These are phyloP conservation scores for Micronisus gabar DNA, from an alignment of 2,113 vertebrate species.

Conservation along the genomic window DNA sequence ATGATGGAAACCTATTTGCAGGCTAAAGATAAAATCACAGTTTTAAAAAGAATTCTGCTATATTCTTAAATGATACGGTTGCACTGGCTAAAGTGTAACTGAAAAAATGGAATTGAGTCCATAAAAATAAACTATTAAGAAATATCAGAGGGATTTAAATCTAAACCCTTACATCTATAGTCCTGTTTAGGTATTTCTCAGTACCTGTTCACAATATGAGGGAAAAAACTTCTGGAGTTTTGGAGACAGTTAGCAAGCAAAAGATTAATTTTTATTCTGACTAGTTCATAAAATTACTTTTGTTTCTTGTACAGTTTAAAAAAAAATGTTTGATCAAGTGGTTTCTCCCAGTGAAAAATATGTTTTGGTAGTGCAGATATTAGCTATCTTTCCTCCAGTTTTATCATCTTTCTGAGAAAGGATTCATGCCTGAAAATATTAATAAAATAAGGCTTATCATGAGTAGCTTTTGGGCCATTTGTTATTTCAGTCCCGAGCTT, in stretches of 20 bases:
- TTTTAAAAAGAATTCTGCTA: background rate
- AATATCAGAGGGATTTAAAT: background rate
- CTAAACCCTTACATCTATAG: background rate
- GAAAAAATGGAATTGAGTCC: background rate
- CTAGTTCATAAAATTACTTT: background rate
- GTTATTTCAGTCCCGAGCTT: background rate
- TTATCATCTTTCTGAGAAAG: background rate
- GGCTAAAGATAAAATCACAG: background rate
- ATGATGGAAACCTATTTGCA: background rate
- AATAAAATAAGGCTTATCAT: constrained; percentile 45
- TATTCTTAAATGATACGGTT: background rate
- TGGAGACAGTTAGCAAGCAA: background rate
- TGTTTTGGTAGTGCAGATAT: background rate
- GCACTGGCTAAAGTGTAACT: background rate
- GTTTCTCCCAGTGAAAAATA: background rate
- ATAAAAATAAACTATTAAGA: background rate
- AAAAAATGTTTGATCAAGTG: background rate
- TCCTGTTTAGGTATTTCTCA: background rate
- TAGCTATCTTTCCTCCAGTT: background rate
- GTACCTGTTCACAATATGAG: background rate
- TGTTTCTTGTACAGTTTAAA: background rate
- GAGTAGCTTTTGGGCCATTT: background rate
- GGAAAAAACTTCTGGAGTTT: background rate
- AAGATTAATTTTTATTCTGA: background rate
- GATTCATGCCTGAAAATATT: constrained; percentile 18